Evolutionary conservation across 1,140 invertebrate genomes (phyloP), one percentile per base, ranked within the genome.

Genomic region (Drosophila takahashii): DNA sequence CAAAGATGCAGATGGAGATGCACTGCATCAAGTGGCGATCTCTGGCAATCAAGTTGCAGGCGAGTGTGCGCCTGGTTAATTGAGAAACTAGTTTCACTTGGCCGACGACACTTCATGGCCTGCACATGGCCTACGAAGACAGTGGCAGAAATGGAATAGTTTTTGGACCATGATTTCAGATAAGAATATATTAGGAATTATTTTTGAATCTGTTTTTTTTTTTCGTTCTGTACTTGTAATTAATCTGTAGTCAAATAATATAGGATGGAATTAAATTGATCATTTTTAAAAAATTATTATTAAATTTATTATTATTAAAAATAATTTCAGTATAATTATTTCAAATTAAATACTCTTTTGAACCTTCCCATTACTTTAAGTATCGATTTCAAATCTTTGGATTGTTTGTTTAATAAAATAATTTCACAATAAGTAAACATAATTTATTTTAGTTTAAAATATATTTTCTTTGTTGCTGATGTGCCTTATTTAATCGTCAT

Each of bases 41-140:
- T 50, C 44, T 27, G 15, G 56, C 59, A 75, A 75, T 75, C 72
- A 65, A 52, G 37, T 73, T 53, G 62, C 56, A 32, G 41, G 44
- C 42, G 47, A 69, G 64, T 69, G 74, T 59, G 64, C 50, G 79
- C 57, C 74, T 58, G 75, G 62, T 87, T 87, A 89, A 87, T 87
- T 87, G 83, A 83, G 83, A 87, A 87, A 87, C 83, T 83, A 83
- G 83, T 87, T 87, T 89, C 64, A 57, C 44, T 66, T 70, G 74
- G 58, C 64, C 52, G 45, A 47, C 75, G 57, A 53, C 27, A 61
- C 50, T 57, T 50, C 37, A 54, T 52, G 64, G 50, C 67, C 48
- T 45, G 44, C 47, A 66, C 52, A 45, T 37, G 22, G 39, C 37
- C 64, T 34, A 42, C 22, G 13, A 29, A 34, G 37, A 81, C 77